These are phyloP conservation scores for Nothobranchius furzeri DNA, from an alignment of 2,113 vertebrate genomes.

Conservation along the genomic window DNA sequence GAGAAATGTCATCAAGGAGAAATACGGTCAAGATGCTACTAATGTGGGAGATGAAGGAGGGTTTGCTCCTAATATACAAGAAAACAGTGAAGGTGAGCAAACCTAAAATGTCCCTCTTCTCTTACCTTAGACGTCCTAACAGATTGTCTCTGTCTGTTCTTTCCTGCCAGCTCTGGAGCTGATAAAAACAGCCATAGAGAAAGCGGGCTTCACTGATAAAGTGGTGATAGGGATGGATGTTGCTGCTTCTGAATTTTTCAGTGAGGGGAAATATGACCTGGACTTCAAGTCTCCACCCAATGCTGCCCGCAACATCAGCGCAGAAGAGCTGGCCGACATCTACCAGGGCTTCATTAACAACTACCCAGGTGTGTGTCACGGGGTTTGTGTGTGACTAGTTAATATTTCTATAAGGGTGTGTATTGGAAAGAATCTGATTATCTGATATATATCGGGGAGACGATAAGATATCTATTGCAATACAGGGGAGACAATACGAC, in stretches of 20 bases:
- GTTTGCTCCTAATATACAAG: constrained; percentile 92
- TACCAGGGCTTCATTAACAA: constrained; percentile 93
- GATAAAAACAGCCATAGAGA: constrained; percentile 91
- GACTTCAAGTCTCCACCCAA: constrained; percentile 93
- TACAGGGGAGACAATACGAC: no score
- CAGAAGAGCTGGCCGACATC: constrained; percentile 86
- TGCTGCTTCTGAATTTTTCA: constrained; percentile 90
- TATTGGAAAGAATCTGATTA: no score
- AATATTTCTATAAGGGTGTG: no score
- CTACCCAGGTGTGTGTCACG: constrained; percentile 84
- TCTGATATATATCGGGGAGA: no score
- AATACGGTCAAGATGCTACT: constrained; percentile 92
- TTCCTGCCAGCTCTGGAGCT: constrained; percentile 84
- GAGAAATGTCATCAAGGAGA: constrained; percentile 90
- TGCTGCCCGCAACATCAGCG: constrained; percentile 87
- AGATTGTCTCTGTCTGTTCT: neutral
- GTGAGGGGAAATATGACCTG: constrained; percentile 90
- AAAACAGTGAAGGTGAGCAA: constrained; percentile 90
- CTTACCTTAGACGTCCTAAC: neutral
- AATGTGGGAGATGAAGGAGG: constrained; percentile 93
- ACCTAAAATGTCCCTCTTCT: neutral
- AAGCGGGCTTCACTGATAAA: constrained; percentile 90
- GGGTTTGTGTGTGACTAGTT: neutral
- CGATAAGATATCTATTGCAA: no score
- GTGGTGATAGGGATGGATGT: constrained; percentile 96